Evolutionary conservation across 2,888 invertebrate species (phyloP).

Genomic region (Teinopalpus imperialis): DNA sequence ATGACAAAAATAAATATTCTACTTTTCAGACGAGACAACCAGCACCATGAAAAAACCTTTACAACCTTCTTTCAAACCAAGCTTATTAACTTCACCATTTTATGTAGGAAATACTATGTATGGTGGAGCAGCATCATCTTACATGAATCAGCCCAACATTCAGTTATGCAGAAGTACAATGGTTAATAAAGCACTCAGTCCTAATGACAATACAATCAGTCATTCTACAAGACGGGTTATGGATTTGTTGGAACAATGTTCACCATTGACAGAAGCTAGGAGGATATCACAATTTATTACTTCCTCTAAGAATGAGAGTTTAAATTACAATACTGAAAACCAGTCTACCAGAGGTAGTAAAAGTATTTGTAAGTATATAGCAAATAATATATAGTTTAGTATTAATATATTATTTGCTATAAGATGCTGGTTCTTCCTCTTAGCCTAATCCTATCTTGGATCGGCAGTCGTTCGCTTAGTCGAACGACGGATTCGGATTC

Average conservation of each 20-base stretch:
- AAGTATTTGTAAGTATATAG: slow-evolving; percentile 37
- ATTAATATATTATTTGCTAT: too few relatives aligned
- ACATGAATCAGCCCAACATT: slow-evolving; percentile 67
- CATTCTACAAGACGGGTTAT: slow-evolving; percentile 90
- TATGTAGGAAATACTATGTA: slow-evolving; percentile 88
- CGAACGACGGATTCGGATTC: too few relatives aligned
- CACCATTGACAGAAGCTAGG: slow-evolving; percentile 89
- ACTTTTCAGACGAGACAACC: slow-evolving; percentile 40
- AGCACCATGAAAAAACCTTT: slow-evolving; percentile 58
- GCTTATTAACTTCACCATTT: slow-evolving; percentile 84
- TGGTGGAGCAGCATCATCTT: slow-evolving; percentile 86
- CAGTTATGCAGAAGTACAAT: slow-evolving; percentile 44
- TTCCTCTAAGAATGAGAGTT: slow-evolving; percentile 33
- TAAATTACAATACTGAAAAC: slow-evolving; percentile 26
- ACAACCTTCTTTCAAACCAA: slow-evolving; percentile 57
- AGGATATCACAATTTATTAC: slow-evolving; percentile 83
- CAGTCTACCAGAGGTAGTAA: neutral
- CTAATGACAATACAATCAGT: slow-evolving; percentile 74
- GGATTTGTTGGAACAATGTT: slow-evolving; percentile 90
- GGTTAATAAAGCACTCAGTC: slow-evolving; percentile 44
- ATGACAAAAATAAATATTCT: too few relatives aligned
- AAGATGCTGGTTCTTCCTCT: too few relatives aligned
- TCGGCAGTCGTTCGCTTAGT: too few relatives aligned
- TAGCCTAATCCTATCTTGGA: too few relatives aligned
- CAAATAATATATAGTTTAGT: neutral